Evolutionary conservation across 1,140 invertebrate species (phyloP), one percentile per base, ranked within the genome.

Genomic region (Drosophila navojoa): DNA sequence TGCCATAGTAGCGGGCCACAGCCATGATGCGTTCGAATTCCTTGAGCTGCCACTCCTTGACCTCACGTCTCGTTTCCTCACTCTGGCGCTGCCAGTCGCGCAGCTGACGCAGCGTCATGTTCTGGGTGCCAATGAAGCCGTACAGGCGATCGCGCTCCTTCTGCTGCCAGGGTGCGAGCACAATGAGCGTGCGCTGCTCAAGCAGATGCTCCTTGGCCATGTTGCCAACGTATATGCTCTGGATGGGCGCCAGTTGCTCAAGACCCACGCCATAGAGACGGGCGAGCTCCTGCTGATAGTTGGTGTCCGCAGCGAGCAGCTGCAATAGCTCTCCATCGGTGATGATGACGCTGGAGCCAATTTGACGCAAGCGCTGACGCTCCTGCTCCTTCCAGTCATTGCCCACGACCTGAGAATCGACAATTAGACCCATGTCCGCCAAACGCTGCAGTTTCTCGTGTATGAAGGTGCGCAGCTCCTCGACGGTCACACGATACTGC

Each of bases 91-190:
- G 91, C 91, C 90, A 92, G 10, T 76, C 75, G 4, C 42, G 71
- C 25, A 92, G 29, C 32, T 91, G 84, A 0, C 69, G 59, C 22
- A 87, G 32, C 1, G 75, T 81, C 62, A 91, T 85, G 45, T 87
- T 91, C 50, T 91, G 89, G 25, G 79, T 91, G 42, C 78, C 73
- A 32, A 92, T 91, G 27, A 91, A 90, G 5, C 77, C 84, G 49
- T 92, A 92, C 0, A 92, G 68, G 22, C 90, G 90, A 71, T 92
- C 91, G 5, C 91, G 85, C 32, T 92, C 91, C 22, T 69, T 54
- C 44, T 77, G 76, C 71, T 92, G 91, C 91, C 91, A 92, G 0
- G 45, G 15, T 40, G 79, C 74, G 5, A 92, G 50, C 2, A 60
- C 27, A 2, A 85, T 84, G 4, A 92, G 68, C 0, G 58, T 66